A percentile compares a stretch with the other conserved stretches of the same genome.
Conservation (phyloP, 2,113 vertebrate genomes). For the Pedetes capensis region DNA sequence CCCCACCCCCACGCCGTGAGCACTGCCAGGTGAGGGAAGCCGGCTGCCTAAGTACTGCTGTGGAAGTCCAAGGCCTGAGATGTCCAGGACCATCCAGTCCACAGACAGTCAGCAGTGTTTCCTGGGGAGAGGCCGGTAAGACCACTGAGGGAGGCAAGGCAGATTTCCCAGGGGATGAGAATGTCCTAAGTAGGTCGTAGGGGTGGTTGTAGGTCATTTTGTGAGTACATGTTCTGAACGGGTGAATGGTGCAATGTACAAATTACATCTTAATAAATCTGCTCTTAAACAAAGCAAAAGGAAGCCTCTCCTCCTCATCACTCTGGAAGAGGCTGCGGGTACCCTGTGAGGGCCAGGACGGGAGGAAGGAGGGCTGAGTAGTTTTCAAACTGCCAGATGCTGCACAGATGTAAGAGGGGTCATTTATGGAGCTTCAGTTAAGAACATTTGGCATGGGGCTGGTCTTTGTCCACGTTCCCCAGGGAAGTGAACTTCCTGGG, state of each 20-base stretch:
- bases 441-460: too few relatives aligned
- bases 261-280: neutral
- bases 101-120: too few relatives aligned
- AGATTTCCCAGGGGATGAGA: neutral
- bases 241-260: neutral
- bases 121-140: too few relatives aligned
- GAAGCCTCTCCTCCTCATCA: neutral
- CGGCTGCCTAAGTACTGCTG: too few relatives aligned
- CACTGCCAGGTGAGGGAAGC: too few relatives aligned
- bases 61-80: too few relatives aligned
- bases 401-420: neutral
- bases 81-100: neutral
- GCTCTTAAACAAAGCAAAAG: neutral
- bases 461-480: neutral
- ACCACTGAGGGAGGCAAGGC: fast-evolving
- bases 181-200: neutral
- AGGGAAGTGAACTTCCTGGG: neutral
- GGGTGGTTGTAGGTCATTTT: too few relatives aligned
- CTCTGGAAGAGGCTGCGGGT: neutral
- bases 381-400: too few relatives aligned
- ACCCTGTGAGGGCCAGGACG: neutral
- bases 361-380: neutral
- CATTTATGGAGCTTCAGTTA: too few relatives aligned
- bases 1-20: too few relatives aligned
- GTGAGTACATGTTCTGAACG: too few relatives aligned